Evolutionary conservation across 2,888 invertebrate genomes (phyloP).

Genomic region (Sussaba pulchella): DNA sequence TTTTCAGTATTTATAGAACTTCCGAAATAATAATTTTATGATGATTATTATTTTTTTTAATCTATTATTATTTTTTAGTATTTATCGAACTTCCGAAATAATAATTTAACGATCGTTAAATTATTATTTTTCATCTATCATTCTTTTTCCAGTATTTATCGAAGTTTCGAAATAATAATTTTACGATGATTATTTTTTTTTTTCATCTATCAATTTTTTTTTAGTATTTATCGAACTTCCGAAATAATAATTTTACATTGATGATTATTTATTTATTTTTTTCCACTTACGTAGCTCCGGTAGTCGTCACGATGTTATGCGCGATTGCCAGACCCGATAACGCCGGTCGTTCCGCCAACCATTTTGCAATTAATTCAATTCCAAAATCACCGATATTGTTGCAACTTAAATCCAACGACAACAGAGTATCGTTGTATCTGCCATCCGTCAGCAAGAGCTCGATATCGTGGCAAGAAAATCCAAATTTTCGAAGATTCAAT

Average conservation of each 20-base stretch:
- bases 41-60: too few relatives aligned
- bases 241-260: too few relatives aligned
- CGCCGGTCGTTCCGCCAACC: slow-evolving; percentile 85
- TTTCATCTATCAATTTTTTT: too few relatives aligned
- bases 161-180: slow-evolving; percentile 15
- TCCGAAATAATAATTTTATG: too few relatives aligned
- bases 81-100: too few relatives aligned
- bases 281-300: slow-evolving; percentile 85
- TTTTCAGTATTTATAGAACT: not conserved
- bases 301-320: slow-evolving; percentile 86
- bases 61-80: too few relatives aligned
- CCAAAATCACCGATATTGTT: slow-evolving; percentile 88
- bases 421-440: slow-evolving; percentile 85
- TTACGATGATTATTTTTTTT: slow-evolving; percentile 11
- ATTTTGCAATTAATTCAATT: slow-evolving; percentile 85
- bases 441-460: slow-evolving; percentile 86
- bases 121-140: too few relatives aligned
- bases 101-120: too few relatives aligned
- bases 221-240: not conserved
- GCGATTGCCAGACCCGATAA: slow-evolving; percentile 86
- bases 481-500: slow-evolving; percentile 87
- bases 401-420: slow-evolving; percentile 86
- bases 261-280: too few relatives aligned
- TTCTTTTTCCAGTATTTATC: too few relatives aligned
- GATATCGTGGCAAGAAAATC: slow-evolving; percentile 87